Evolutionary conservation across 2,888 invertebrate genomes (phyloP), one percentile per base, ranked within the genome.

Genomic region (Temnothorax ravouxi): DNA sequence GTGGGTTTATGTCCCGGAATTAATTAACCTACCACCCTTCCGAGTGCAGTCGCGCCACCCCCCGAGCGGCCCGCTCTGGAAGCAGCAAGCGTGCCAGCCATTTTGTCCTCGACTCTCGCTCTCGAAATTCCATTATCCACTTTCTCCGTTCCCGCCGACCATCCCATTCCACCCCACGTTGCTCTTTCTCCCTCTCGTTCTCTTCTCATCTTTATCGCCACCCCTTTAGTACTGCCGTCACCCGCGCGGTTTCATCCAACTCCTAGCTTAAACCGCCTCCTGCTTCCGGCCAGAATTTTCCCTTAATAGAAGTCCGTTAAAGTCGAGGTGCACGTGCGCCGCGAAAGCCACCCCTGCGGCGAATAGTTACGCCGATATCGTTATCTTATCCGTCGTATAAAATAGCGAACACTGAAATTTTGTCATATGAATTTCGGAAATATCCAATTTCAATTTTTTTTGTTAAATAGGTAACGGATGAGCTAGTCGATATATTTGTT

Each of bases 1-100:
- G 88, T 90, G 91, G 89, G 90, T 93, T 94, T 93, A 93, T 93
- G 93, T 92, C 91, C 92, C 91, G 92, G 93, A 94, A 94, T 94
- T 93, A 94, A 94, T 94, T 94, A 93, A 93, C 93, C 93, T 90
- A 92, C 90, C 92, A 92, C 91, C 92, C 90, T 91, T 90, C 89
- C 89, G 87, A 90, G 87, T 87, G 88, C 88, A 86, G 76, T 87
- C 87, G 84, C 90, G 88, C 84, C 85, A 86, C 83, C 82, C 89
- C 83, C 86, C 88, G 81, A 83, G 74, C 86, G 86, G 87, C 90
- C 88, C 87, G 83, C 80, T 81, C 81, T 79, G 86, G 85, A 87
- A 90, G 88, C 90, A 84, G 66, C 88, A 67, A 85, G 87, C 91
- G 91, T 91, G 89, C 91, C 91, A 92, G 89, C 91, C 93, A 92